A percentile compares a stretch with the other conserved stretches of the same genome.
phyloP scores from a whole-genome alignment of 2,797 vertebrate genomes.

The Taenioides sp. region DNA sequence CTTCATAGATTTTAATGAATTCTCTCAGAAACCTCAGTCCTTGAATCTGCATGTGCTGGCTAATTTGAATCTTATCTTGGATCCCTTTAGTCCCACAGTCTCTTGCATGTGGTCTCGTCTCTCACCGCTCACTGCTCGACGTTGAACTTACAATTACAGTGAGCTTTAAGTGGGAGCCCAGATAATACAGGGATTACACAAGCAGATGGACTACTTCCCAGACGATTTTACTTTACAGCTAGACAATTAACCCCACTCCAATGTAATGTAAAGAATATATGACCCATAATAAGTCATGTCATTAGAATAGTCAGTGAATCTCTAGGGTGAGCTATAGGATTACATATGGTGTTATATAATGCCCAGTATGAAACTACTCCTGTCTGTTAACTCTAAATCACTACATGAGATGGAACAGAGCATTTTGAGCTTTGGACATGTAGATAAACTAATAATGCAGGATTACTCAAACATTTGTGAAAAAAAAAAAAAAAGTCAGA shows the following conservation, averaged over 20 bases:
- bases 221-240: neutral
- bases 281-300: neutral
- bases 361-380: neutral
- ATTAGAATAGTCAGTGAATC: neutral
- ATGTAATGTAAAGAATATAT: neutral
- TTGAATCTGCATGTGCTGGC: neutral
- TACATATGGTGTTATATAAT: neutral
- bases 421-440: too few relatives aligned
- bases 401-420: too few relatives aligned
- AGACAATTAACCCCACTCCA: slow-evolving; percentile 7
- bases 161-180: neutral
- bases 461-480: too few relatives aligned
- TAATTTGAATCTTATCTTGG: neutral
- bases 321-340: neutral
- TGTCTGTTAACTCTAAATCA: too few relatives aligned
- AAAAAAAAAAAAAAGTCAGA: too few relatives aligned
- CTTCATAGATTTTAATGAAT: too few relatives aligned
- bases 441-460: too few relatives aligned
- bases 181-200: neutral
- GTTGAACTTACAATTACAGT: neutral
- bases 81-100: neutral
- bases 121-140: neutral
- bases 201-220: neutral
- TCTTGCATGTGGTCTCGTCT: neutral
- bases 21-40: too few relatives aligned